Base-by-base conservation (phyloP, 2,888 invertebrate genomes). In the Steinernema carpocapsae region DNA sequence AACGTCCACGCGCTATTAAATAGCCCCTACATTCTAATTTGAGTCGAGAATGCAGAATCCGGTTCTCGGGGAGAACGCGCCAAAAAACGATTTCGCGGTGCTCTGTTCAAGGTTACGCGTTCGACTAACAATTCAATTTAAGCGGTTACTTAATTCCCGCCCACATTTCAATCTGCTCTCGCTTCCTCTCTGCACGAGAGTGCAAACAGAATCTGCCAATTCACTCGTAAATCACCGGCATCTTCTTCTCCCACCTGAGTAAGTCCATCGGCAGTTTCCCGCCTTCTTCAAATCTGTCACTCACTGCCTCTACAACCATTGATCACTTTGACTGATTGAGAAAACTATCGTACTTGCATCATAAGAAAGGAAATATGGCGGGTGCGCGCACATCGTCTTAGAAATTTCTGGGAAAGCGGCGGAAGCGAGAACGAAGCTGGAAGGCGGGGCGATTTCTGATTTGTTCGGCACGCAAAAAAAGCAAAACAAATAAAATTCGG, bases 41-140 rank as follows among this genome's bases (percentile, higher is more conserved):
- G 4, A 43, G 43, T 56, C 56, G 56, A 22, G 56, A 56, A 24
- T 7, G 10, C 7, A 43, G 14, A 43, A 43, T 43, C 56, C 24
- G 56, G 56, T 51, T 56, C 56, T 56, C 56, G 56, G 26, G 22
- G 6, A 14, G 56, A 10, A 26, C 56, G 56, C 56, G 56, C 51
- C 51, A 51, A 51, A 51, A 51, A 51, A 19, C 19, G 19, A 51
- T n/a, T 19, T 19, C 51, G 51, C 19, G 56, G 22, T 12, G 43
- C 56, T 22, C 56, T 56, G 56, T 56, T 56, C 56, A 56, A 56
- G 56, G 56, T 56, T 56, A 26, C 56, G 26, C 56, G 56, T 56
- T 56, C 56, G 51, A 14, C 14, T 19, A n/a, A n/a, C n/a, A 6
- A 56, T 19, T 56, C 17, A 22, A 12, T 56, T 56, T 56, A 56